Evolutionary conservation across 2,797 vertebrate species (phyloP), one percentile per base, ranked within the genome.

Genomic region (Brotogeris chrysoptera): DNA sequence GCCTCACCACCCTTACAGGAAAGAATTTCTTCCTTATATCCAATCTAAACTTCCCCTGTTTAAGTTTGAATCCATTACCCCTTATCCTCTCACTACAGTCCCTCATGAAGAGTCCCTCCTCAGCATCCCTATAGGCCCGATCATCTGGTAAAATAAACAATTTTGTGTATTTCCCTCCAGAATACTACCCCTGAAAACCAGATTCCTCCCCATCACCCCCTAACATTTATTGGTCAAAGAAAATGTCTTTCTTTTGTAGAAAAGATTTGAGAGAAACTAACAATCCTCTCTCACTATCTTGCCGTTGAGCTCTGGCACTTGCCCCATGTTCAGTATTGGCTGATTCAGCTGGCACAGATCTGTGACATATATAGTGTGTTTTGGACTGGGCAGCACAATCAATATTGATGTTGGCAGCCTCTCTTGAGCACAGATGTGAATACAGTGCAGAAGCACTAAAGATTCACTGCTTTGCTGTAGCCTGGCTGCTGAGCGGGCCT

Each of bases 241-340:
- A 87, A 87, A 59, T 1, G 0, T 25, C 52, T 41, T 24, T 38
- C 7, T 61, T 72, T 41, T 27, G 11, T 16, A 24, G 53, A 79
- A 87, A 52, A 52, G 10, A 47, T 71, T 17, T 41, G 21, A 43
- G 28, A 72, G 24, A 68, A 32, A n/a, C 25, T 18, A 57, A 21
- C 13, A 49, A 28, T 5, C 27, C 13, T 69, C 25, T 55, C n/a
- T 41, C 27, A 2, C 8, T 47, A 7, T 25, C 10, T 41, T 50
- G 53, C 32, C 39, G 5, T 36, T 27, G 73, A 73, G 52, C 65
- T 63, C 70, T 59, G 69, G 55, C 46, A 25, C 41, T 65, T 78
- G 10, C 11, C 13, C 27, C 27, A 36, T 24, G 5, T 6, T 36
- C 86, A 73, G 0, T 2, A 7, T 3, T 6, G 41, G 60, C 50